Evolutionary conservation across 1,140 invertebrate genomes (phyloP), one percentile per base, ranked within the genome.

Genomic region (Drosophila teissieri): DNA sequence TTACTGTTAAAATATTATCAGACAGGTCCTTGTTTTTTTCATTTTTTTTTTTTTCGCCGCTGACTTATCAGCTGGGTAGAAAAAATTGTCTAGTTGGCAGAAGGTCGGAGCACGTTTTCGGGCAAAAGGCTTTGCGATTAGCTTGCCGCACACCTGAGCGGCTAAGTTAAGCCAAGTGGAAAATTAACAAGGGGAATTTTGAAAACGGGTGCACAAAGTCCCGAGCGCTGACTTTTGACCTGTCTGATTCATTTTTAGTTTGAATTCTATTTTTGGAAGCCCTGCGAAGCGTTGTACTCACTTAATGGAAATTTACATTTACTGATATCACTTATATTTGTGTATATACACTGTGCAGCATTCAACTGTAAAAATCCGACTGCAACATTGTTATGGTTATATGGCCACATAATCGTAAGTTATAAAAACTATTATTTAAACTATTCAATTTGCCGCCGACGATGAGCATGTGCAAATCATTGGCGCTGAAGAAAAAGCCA

Each of bases 1-100:
- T 83, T 83, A 82, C 79, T 79, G 79, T 81, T 79, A 69, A 82
- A 86, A 83, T 79, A 83, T 88, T 83, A 79, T 86, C 69, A 42
- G 51, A 51, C 56, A 48, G 62, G 73, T 60, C 39, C 69, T 73
- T 82, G 78, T 49, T 49, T 11, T 34, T 12, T 37, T 15, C 1
- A n/a, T n/a, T 19, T 49, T 49, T 11, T 34, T 49, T 49, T 11
- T 34, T 51, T 51, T 51, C 8, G n/a, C n/a, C n/a, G 24, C 48
- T 51, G 48, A 34, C 64, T 67, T 67, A 65, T 75, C 53, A 39
- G 44, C n/a, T 4, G 39, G 22, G 22, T 0, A 31, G 19, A 1
- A 37, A 22, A 54, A 22, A 27, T 34, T 15, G 48, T 31, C 48
- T 51, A 19, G 15, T 39, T 22, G 24, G 42, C 7, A 45, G 10